These are phyloP conservation scores for Heliocidaris tuberculata DNA, from an alignment of 35 echinoderm and acorn worm genomes.

Conservation along the genomic window DNA sequence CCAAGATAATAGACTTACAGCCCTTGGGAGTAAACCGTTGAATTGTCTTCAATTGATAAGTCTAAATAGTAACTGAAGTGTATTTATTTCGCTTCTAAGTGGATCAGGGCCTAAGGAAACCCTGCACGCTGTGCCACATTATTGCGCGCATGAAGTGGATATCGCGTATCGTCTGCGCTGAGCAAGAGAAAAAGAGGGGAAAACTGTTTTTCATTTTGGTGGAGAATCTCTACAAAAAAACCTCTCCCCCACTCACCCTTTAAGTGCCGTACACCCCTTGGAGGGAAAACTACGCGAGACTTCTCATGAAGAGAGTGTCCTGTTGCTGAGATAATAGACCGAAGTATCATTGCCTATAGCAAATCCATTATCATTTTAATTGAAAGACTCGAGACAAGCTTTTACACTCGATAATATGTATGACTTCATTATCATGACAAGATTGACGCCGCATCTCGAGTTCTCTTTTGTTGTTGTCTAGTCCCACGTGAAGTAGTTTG, in stretches of 20 bases:
- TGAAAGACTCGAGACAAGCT: constrained; percentile 17
- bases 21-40: not conserved
- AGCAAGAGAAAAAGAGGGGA: not conserved
- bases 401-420: constrained; percentile 18
- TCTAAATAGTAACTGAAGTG: constrained; percentile 27
- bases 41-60: constrained; percentile 31
- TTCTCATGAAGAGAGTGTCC: constrained; percentile 27
- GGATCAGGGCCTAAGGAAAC: constrained; percentile 16
- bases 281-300: constrained; percentile 20
- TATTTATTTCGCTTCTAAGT: constrained; percentile 29
- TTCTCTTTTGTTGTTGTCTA: constrained; percentile 12
- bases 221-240: not conserved
- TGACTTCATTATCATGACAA: not conserved
- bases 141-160: constrained; percentile 8
- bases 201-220: not conserved
- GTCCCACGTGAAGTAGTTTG: not conserved
- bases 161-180: constrained; percentile 26
- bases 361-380: constrained; percentile 47
- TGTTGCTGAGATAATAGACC: constrained; percentile 25
- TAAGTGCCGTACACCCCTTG: constrained; percentile 10
- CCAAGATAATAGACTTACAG: not conserved
- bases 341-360: constrained; percentile 34
- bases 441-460: not conserved
- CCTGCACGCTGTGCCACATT: not conserved
- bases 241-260: not conserved